Conservation (phyloP, 1,140 invertebrate genomes). For the Drosophila lowei region DNA sequence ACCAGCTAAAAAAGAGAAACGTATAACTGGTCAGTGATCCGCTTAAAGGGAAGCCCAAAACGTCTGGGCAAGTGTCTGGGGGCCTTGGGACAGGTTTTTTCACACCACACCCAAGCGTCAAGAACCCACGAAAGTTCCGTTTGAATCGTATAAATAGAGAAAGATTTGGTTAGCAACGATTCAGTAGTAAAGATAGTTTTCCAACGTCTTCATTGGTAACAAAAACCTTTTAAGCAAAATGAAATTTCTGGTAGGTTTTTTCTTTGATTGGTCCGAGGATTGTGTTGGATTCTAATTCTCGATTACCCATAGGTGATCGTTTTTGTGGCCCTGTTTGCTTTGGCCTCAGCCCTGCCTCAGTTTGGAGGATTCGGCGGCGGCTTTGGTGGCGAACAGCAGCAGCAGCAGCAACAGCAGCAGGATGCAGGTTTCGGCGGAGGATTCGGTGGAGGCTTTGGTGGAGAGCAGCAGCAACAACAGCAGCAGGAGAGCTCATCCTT, state of each 20-base stretch:
- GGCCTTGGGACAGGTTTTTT: constrained; percentile 30
- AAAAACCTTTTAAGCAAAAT: constrained; percentile 2
- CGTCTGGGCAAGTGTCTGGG: constrained; percentile 40
- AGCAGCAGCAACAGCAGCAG: too few relatives aligned
- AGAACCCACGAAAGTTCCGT: constrained; percentile 27
- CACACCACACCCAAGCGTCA: constrained; percentile 1
- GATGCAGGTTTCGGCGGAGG: constrained; percentile 3
- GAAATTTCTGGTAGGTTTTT: constrained; percentile 38
- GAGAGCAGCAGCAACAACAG: too few relatives aligned
- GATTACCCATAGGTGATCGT: constrained; percentile 27
- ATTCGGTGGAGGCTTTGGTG: constrained; percentile 8
- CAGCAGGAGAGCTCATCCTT: neutral
- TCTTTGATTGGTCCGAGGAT: too few relatives aligned
- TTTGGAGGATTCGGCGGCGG: constrained; percentile 25
- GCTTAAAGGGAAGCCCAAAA: constrained; percentile 29
- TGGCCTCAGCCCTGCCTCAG: constrained; percentile 24
- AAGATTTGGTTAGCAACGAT: constrained; percentile 9
- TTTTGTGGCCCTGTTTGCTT: constrained; percentile 34
- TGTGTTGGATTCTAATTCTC: neutral
- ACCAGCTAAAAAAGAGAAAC: constrained; percentile 45
- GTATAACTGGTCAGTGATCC: neutral
- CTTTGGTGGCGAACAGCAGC: neutral
- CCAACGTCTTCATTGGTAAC: neutral
- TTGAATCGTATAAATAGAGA: constrained; percentile 40
- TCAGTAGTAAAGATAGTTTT: constrained; percentile 13